Conservation (phyloP, 2,113 vertebrate species). For the Dicerorhinus sumatrensis region DNA sequence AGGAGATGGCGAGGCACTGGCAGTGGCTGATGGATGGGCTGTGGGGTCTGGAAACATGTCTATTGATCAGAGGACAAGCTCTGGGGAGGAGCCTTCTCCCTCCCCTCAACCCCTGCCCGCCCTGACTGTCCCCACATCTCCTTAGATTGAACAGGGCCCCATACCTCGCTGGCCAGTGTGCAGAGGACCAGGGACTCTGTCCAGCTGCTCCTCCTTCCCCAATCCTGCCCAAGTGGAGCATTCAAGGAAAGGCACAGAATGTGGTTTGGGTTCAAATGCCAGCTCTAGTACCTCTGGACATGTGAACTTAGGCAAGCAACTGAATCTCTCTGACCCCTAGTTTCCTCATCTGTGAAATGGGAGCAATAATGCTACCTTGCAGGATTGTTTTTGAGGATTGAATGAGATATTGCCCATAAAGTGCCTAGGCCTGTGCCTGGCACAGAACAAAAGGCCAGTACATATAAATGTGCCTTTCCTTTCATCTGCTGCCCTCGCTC, state of each 20-base stretch:
- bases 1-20: neutral
- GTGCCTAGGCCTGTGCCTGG: neutral
- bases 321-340: neutral
- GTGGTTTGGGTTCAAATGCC: accelerated
- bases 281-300: neutral
- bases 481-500: accelerated
- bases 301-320: neutral
- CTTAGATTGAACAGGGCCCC: neutral
- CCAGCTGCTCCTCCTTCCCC: neutral
- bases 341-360: neutral
- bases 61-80: neutral
- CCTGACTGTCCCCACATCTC: neutral
- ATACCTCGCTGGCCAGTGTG: accelerated
- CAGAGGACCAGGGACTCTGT: neutral
- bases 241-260: neutral
- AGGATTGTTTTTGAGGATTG: accelerated
- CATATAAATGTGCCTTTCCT: no score
- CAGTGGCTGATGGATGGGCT: neutral
- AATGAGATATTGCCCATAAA: neutral
- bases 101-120: neutral
- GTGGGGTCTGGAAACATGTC: no score
- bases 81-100: neutral
- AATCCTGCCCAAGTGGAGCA: accelerated
- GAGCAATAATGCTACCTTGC: accelerated
- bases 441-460: accelerated